phyloP scores from a whole-genome alignment of 2,113 vertebrate species.

The Cyanoliseus patagonus region DNA sequence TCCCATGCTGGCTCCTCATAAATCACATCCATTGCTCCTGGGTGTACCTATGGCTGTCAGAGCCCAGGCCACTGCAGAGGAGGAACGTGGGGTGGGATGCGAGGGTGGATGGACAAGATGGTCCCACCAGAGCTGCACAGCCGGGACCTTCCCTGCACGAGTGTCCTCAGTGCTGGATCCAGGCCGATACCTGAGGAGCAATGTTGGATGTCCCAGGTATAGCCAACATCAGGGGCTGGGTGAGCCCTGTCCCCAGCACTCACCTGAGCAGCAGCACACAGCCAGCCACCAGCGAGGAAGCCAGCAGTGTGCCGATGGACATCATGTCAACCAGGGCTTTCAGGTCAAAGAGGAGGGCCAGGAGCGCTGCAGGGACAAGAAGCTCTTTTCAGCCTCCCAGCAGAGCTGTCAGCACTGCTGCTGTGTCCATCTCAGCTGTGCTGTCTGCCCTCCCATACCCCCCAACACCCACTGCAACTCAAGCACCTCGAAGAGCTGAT shows the following conservation, averaged over 20 bases:
- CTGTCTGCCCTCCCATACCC: fast-evolving
- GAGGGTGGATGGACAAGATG: slow-evolving; percentile 63
- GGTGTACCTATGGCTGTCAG: not conserved
- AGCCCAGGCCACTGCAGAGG: slow-evolving; percentile 67
- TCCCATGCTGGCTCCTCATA: fast-evolving
- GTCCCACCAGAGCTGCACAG: not conserved
- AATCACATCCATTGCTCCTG: not conserved
- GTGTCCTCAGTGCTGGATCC: not conserved
- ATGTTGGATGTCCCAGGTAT: fast-evolving
- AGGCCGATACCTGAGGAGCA: slow-evolving; percentile 73
- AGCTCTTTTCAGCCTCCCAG: not conserved
- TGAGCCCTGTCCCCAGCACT: not conserved
- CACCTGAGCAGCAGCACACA: slow-evolving; percentile 89
- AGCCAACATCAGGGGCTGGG: not conserved
- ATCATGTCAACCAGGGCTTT: slow-evolving; percentile 85
- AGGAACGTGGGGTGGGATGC: slow-evolving; percentile 63
- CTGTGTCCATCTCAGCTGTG: not conserved
- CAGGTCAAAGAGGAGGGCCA: slow-evolving; percentile 86
- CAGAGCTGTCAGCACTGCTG: not conserved
- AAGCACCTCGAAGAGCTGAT: not conserved
- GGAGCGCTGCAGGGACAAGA: slow-evolving; percentile 71
- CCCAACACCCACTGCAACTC: not conserved
- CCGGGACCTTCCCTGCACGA: not conserved
- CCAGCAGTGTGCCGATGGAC: slow-evolving; percentile 86
- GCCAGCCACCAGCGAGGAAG: slow-evolving; percentile 85